phyloP scores from a whole-genome alignment of 2,113 vertebrate species.

The Sebastes schlegelii region DNA sequence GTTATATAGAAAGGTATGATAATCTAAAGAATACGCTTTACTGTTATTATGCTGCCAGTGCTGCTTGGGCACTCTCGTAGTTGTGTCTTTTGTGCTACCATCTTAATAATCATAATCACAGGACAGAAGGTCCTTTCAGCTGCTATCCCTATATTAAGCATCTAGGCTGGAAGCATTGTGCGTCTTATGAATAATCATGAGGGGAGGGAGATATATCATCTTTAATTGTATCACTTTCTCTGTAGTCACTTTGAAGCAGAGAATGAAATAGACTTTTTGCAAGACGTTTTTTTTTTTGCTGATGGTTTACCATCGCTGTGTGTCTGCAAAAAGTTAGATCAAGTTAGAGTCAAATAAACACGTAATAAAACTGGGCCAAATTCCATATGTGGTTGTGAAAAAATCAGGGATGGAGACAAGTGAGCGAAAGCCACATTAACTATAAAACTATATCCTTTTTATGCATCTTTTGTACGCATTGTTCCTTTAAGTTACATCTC shows the following conservation, averaged over 20 bases:
- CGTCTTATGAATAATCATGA: background rate
- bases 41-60: conserved; percentile 3
- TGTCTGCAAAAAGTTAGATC: background rate
- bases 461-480: background rate
- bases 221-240: background rate
- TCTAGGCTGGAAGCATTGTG: background rate
- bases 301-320: background rate
- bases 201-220: background rate
- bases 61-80: background rate
- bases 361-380: background rate
- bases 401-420: background rate
- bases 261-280: background rate
- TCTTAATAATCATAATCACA: conserved; percentile 5
- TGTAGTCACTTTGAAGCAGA: background rate
- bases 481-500: background rate
- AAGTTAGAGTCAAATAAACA: background rate
- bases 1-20: conserved; percentile 1
- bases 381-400: background rate
- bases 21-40: background rate
- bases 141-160: conserved; percentile 6
- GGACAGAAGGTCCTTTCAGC: conserved; percentile 3
- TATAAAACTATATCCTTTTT: background rate
- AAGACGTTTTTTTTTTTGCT: background rate
- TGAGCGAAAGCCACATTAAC: background rate
- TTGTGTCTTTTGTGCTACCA: background rate